These are phyloP conservation scores for Dicentrarchus labrax DNA, from an alignment of 2,113 vertebrate species.

Conservation along the genomic window DNA sequence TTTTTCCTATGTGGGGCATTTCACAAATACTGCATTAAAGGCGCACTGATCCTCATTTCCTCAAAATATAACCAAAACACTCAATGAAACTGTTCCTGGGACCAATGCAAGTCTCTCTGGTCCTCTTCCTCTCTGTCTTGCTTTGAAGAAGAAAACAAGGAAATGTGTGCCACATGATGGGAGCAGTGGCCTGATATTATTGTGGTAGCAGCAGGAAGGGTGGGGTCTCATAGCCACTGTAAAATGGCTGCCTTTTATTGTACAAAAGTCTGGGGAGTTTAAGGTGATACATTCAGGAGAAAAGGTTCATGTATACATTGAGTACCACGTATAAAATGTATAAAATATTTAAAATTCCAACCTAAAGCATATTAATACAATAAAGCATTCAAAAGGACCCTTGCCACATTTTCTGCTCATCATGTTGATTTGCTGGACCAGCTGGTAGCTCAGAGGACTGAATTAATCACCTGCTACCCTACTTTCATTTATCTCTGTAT, in stretches of 20 bases:
- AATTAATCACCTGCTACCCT: background rate
- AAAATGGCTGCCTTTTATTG: constrained; percentile 82
- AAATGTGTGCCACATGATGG: constrained; percentile 69
- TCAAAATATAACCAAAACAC: constrained; percentile 51
- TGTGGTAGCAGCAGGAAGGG: constrained; percentile 77
- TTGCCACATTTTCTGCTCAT: background rate
- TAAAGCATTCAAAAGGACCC: background rate
- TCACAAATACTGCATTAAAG: constrained; percentile 62
- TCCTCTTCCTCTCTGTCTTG: constrained; percentile 25
- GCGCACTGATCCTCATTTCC: constrained; percentile 50
- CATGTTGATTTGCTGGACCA: background rate
- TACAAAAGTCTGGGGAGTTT: background rate
- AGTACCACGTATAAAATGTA: background rate
- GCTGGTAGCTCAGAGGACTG: background rate
- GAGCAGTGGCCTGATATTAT: constrained; percentile 63
- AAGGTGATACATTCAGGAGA: background rate
- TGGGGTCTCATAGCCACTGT: constrained; percentile 74
- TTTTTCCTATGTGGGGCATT: constrained; percentile 49
- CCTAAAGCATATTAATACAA: background rate
- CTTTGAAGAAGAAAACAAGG: constrained; percentile 78
- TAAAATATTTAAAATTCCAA: background rate
- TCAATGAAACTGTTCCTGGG: constrained; percentile 36
- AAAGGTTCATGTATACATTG: background rate
- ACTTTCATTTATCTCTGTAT: background rate
- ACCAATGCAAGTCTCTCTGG: constrained; percentile 21